Evolutionary conservation across 2,113 vertebrate genomes (phyloP), one percentile per base, ranked within the genome.

Genomic region (Acrocephalus kingi): DNA sequence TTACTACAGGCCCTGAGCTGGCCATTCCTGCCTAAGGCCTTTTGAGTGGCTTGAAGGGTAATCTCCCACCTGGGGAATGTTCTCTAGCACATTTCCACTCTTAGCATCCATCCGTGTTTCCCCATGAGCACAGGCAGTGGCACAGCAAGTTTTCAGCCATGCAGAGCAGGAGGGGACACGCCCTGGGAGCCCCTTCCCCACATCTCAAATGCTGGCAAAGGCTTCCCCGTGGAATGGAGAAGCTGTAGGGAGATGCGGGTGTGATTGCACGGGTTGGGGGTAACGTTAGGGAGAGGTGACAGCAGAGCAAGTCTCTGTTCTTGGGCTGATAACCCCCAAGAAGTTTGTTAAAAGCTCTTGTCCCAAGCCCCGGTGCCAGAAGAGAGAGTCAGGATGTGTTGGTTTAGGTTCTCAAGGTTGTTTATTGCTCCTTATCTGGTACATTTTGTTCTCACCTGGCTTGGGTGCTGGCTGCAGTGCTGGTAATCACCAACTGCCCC

Each of bases 151-250:
- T 89, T 46, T 33, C 87, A 85, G 54, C 49, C 21, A 17, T 0
- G 0, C 37, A 55, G 35, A 55, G 7, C 35, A 81, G n/a, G 24
- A 82, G 80, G 25, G 33, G 45, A 30, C 33, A 54, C 2, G 0
- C 13, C 12, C 11, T 67, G 45, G 15, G 55, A 80, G 20, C 33
- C 39, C n/a, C 35, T 77, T 45, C 28, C 37, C 45, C 49, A 27
- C 41, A 24, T 22, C 54, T 85, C 69, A 37, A 28, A 2, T 1
- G 7, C 41, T 84, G 89, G 43, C 11, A 87, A 52, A 87, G 52
- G 74, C n/a, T 58, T 37, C 43, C 37, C 9, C 2, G 0, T 3
- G 75, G 64, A 48, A 59, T 0, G 1, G 46, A 37, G 72, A 30
- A 51, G 13, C 67, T 8, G 6, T 2, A 14, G 75, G 75, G 75